A percentile compares a stretch with the other conserved stretches of the same genome.
phyloP scores from a whole-genome alignment of 53 echinoderm and acorn worm genomes.

The Paracentrotus lividus region DNA sequence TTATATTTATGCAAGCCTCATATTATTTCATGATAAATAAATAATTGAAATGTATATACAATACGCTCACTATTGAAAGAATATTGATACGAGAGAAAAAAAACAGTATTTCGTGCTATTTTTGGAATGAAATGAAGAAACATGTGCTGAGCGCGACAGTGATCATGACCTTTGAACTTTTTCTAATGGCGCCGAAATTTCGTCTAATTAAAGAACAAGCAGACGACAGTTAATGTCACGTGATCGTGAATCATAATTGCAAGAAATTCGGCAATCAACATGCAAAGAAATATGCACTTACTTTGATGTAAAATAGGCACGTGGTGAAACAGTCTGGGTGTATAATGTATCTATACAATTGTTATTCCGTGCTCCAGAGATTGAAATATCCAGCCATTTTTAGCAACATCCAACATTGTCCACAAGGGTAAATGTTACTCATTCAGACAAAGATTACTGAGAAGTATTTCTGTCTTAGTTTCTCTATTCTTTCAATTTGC shows the following conservation, averaged over 20 bases:
- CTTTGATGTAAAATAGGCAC: background rate
- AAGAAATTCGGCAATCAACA: slow-evolving; percentile 4
- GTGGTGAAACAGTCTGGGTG: background rate
- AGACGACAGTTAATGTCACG: slow-evolving; percentile 47
- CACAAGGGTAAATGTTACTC: slow-evolving; percentile 36
- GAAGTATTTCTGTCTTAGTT: background rate
- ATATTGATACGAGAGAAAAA: background rate
- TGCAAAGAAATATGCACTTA: background rate
- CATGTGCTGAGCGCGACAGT: background rate
- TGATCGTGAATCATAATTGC: slow-evolving; percentile 49
- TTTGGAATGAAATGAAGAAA: background rate
- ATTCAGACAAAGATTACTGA: slow-evolving; percentile 56
- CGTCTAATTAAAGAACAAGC: slow-evolving; percentile 54
- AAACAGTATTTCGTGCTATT: background rate
- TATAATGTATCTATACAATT: background rate
- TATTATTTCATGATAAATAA: too few species aligned
- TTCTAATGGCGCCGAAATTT: slow-evolving; percentile 38
- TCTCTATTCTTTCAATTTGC: background rate
- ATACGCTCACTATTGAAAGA: too few species aligned
- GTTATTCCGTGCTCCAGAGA: background rate
- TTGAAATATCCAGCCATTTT: slow-evolving; percentile 21
- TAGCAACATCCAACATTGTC: slow-evolving; percentile 1
- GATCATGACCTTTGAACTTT: slow-evolving; percentile 35
- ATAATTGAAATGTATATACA: too few species aligned
- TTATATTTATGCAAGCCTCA: too few species aligned